A percentile compares a stretch with the other conserved stretches of the same genome.
Evolutionary conservation across 2,113 vertebrate genomes (phyloP).

Genomic region (Xiphorhynchus elegans): DNA sequence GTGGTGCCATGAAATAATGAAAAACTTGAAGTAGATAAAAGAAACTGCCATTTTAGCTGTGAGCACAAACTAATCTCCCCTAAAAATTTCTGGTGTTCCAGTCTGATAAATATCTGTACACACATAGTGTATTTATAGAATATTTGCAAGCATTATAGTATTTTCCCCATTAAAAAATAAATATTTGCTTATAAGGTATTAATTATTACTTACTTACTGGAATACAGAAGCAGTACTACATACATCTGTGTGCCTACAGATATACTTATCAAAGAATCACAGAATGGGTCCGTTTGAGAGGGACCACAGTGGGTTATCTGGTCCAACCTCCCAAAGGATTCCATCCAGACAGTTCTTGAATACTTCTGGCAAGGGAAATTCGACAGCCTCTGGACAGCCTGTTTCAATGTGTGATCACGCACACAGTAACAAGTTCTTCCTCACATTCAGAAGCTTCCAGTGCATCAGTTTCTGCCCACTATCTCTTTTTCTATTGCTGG

Average conservation of each 20-base stretch:
- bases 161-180: not conserved
- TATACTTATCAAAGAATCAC: not conserved
- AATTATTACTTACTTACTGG: not conserved
- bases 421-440: not conserved
- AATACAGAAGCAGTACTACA: not conserved
- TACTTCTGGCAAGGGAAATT: not conserved
- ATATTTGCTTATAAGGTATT: not conserved
- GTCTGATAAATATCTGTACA: not conserved
- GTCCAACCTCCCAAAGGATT: not conserved
- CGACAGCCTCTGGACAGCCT: not conserved
- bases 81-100: not conserved
- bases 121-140: not conserved
- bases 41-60: not conserved
- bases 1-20: not conserved
- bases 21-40: not conserved
- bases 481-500: fast-evolving
- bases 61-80: not conserved
- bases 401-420: not conserved
- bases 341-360: not conserved
- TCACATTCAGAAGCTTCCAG: not conserved
- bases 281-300: not conserved
- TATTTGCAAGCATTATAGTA: not conserved
- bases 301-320: not conserved
- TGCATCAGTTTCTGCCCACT: not conserved
- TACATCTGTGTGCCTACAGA: not conserved